phyloP scores from a whole-genome alignment of 2,888 invertebrate genomes.

The Helicoverpa assulta region DNA sequence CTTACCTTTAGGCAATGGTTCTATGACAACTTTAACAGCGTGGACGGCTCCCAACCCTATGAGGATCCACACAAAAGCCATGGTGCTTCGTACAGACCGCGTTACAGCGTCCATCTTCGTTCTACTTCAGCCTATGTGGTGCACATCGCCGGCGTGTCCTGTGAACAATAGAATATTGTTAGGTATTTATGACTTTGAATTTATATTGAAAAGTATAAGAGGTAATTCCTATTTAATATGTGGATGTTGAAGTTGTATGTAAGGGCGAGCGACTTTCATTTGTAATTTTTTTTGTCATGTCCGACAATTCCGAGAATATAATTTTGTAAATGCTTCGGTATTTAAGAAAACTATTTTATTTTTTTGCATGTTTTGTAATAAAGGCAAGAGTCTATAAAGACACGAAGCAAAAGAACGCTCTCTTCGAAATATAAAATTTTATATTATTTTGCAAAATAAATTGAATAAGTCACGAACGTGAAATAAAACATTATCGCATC shows the following conservation, averaged over 20 bases:
- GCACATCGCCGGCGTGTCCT: constrained; percentile 74
- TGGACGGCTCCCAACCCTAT: constrained; percentile 77
- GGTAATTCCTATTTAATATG: too few species aligned
- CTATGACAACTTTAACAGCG: constrained; percentile 87
- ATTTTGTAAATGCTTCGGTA: too few species aligned
- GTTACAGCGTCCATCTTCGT: constrained; percentile 76
- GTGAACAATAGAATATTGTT: constrained; percentile 51
- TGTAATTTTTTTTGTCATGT: too few species aligned
- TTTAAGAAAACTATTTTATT: too few species aligned
- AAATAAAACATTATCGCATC: constrained; percentile 63
- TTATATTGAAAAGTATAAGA: too few species aligned
- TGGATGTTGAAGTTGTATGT: too few species aligned
- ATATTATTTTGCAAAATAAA: constrained; percentile 15
- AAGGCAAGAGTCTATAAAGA: too few species aligned
- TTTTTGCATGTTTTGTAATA: too few species aligned
- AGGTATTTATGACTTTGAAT: too few species aligned
- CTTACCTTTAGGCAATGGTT: constrained; percentile 89
- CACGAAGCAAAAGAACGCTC: background rate
- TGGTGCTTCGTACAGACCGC: constrained; percentile 68
- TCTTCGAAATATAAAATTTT: constrained; percentile 2
- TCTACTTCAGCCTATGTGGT: constrained; percentile 68
- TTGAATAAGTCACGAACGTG: constrained; percentile 33
- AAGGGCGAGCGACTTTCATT: too few species aligned
- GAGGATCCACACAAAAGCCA: constrained; percentile 81
- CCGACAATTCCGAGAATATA: too few species aligned